A percentile compares a stretch with the other conserved stretches of the same genome.
phyloP scores from a whole-genome alignment of 2,113 vertebrate genomes.

The Tauraco erythrolophus region DNA sequence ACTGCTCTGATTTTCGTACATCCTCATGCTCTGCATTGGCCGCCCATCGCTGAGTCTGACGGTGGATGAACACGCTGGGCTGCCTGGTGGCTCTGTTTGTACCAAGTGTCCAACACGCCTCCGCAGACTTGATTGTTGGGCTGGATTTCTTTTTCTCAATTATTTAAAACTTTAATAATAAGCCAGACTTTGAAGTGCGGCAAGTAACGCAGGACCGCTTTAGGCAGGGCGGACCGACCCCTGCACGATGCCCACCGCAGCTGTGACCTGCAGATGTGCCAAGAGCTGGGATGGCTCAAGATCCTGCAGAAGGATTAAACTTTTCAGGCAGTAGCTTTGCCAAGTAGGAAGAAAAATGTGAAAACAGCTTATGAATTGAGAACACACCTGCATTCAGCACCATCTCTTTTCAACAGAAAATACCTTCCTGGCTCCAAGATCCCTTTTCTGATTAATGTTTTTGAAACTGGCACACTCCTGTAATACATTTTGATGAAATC shows the following conservation, averaged over 20 bases:
- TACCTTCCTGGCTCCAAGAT: neutral
- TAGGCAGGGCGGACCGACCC: accelerated
- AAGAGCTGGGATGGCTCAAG: neutral
- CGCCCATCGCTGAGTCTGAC: neutral
- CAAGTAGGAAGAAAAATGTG: neutral
- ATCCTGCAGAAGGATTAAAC: neutral
- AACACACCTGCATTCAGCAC: neutral
- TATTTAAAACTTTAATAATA: neutral
- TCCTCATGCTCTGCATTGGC: neutral
- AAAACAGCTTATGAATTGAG: neutral
- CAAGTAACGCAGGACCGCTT: accelerated
- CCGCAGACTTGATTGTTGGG: neutral
- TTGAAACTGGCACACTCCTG: slow-evolving; percentile 8
- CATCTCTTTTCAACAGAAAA: slow-evolving; percentile 13
- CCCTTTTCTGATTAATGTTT: slow-evolving; percentile 58
- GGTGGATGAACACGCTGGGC: neutral
- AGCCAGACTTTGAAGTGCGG: accelerated
- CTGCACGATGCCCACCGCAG: accelerated
- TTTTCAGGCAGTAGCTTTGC: neutral
- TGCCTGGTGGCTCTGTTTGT: neutral
- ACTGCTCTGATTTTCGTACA: neutral
- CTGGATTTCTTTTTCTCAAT: accelerated
- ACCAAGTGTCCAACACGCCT: neutral
- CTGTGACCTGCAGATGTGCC: neutral
- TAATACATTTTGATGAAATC: slow-evolving; percentile 55